Percentiles rank a stretch among this genome's conserved stretches.
These are phyloP conservation scores for Artibeus lituratus DNA, from an alignment of 2,797 vertebrate species.

Conservation along the genomic window DNA sequence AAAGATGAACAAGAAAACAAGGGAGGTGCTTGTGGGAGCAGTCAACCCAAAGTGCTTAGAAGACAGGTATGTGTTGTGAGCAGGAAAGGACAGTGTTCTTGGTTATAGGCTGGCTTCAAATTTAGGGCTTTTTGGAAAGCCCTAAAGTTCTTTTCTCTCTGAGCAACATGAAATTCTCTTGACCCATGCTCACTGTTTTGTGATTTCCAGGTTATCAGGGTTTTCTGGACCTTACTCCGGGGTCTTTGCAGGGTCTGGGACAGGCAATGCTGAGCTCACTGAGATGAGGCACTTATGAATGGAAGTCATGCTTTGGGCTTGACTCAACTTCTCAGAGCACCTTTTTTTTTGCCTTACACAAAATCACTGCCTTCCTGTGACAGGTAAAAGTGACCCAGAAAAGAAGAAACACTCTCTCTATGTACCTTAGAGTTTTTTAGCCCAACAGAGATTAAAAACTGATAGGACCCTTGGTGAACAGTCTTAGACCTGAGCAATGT, in stretches of 20 bases:
- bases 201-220: constrained; percentile 32
- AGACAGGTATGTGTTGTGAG: not conserved
- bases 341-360: not conserved
- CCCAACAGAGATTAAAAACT: too few relatives aligned
- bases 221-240: constrained; percentile 15
- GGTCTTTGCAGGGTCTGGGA: not conserved
- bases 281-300: not conserved
- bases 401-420: not conserved
- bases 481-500: not conserved
- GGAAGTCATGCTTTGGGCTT: not conserved
- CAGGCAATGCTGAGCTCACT: not conserved
- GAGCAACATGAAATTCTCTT: not conserved
- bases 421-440: not conserved
- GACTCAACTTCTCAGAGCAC: not conserved
- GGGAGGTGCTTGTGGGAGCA: not conserved
- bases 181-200: not conserved
- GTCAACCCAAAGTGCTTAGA: not conserved
- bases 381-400: not conserved
- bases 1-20: constrained; percentile 36
- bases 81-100: not conserved
- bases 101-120: not conserved
- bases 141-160: constrained; percentile 21
- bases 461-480: not conserved
- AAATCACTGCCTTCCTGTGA: not conserved
- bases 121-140: not conserved